Percentiles rank a stretch among this genome's conserved stretches.
Conservation (phyloP, 2,888 invertebrate genomes). For the Volucella bombylans region DNA sequence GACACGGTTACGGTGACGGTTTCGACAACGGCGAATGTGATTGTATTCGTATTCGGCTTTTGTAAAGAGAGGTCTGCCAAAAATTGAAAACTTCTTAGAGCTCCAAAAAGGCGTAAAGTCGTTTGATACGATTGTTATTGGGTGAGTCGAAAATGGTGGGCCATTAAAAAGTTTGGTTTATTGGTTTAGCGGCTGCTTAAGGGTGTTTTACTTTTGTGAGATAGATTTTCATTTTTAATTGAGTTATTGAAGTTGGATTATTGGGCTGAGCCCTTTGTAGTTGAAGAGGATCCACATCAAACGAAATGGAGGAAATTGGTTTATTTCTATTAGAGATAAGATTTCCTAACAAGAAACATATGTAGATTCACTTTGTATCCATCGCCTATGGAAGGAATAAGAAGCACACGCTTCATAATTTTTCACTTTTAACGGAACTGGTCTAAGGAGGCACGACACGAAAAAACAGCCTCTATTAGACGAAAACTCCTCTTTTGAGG, state of each 20-base stretch:
- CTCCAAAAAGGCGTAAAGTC: conserved; percentile 66
- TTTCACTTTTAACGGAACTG: no score
- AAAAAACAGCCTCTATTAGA: no score
- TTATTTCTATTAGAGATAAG: no score
- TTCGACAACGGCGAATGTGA: neutral
- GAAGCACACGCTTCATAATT: no score
- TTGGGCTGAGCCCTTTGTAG: neutral
- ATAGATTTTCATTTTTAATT: conserved; percentile 21
- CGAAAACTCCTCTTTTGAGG: no score
- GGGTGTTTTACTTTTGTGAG: conserved; percentile 26
- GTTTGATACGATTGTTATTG: conserved; percentile 55
- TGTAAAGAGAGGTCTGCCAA: neutral
- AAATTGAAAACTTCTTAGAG: conserved; percentile 43
- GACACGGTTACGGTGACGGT: no score
- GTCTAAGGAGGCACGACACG: no score
- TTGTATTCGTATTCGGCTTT: conserved; percentile 1
- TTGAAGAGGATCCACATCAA: conserved; percentile 28
- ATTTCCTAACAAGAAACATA: no score
- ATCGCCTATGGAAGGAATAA: no score
- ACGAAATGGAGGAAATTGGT: neutral
- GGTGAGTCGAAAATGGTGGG: neutral
- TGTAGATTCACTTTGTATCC: no score
- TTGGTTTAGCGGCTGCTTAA: conserved; percentile 40
- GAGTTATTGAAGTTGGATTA: conserved; percentile 2
- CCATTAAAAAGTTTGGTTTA: conserved; percentile 4